A percentile compares a stretch with the other conserved stretches of the same genome.
These are phyloP conservation scores for Enteromius anoplus DNA, from an alignment of 2,797 vertebrate species.

Conservation along the genomic window DNA sequence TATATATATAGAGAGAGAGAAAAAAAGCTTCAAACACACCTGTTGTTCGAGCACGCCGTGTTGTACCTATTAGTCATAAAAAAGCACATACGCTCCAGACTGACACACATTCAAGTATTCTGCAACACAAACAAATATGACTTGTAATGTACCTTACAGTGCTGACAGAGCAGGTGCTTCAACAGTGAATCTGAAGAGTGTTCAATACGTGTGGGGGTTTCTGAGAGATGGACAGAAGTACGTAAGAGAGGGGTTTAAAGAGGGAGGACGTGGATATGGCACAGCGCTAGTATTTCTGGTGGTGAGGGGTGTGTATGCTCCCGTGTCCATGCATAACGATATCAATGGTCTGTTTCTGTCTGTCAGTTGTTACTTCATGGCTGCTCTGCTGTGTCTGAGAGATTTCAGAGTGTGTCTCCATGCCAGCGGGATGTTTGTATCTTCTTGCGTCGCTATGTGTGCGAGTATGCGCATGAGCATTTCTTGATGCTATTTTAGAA, in stretches of 20 bases:
- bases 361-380: constrained; percentile 45
- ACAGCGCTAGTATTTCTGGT: constrained; percentile 24
- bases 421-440: constrained; percentile 42
- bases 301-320: constrained; percentile 13
- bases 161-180: constrained; percentile 14
- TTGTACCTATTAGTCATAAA: constrained; percentile 11
- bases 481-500: constrained; percentile 73
- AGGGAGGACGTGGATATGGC: constrained; percentile 50
- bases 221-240: constrained; percentile 40
- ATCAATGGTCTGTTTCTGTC: constrained; percentile 19
- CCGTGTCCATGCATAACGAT: constrained; percentile 31
- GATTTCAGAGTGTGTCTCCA: constrained; percentile 30
- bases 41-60: neutral
- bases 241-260: constrained; percentile 54
- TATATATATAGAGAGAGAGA: no score
- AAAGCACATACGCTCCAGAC: neutral
- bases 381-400: constrained; percentile 28
- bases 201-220: constrained; percentile 67
- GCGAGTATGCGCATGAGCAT: constrained; percentile 39
- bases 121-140: neutral
- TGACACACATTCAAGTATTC: constrained; percentile 7
- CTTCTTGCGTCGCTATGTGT: constrained; percentile 30
- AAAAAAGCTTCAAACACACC: neutral
- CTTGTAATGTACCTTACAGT: neutral
- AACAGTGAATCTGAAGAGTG: constrained; percentile 64